These are phyloP conservation scores for Nothoprocta pentlandii DNA, from an alignment of 2,113 vertebrate species.

Conservation along the genomic window DNA sequence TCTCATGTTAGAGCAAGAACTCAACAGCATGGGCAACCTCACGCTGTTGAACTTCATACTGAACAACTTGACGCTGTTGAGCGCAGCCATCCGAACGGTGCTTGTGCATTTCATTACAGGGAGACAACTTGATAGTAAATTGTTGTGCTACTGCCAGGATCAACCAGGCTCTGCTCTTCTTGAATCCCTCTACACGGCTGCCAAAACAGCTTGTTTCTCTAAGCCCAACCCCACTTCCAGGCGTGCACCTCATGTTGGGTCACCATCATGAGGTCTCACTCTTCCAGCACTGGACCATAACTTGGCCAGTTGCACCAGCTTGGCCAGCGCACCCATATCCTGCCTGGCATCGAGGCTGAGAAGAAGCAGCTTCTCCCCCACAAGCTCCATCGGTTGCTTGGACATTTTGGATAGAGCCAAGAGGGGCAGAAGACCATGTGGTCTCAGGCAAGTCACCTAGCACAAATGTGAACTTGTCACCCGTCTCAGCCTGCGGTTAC, in stretches of 20 bases:
- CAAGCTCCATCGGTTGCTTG: not conserved
- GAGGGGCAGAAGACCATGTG: not conserved
- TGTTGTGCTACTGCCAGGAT: not conserved
- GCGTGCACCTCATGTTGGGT: not conserved
- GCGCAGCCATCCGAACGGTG: not conserved
- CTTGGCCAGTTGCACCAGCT: not conserved
- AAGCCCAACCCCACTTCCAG: not conserved
- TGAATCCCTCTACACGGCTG: not conserved
- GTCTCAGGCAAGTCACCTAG: not conserved
- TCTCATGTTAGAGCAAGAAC: not conserved
- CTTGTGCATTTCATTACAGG: not conserved
- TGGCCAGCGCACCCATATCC: not conserved
- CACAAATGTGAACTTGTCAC: not conserved
- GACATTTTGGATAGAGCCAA: not conserved
- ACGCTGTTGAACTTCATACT: too few species aligned
- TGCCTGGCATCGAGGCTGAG: not conserved
- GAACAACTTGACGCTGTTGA: not conserved
- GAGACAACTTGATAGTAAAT: not conserved
- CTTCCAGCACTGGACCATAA: not conserved
- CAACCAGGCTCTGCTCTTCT: not conserved
- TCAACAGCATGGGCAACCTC: not conserved
- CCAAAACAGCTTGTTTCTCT: not conserved
- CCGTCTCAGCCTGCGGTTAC: too few species aligned
- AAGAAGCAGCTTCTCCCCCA: not conserved
- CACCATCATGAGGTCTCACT: not conserved